These are phyloP conservation scores for Hylyphantes graminicola DNA, from an alignment of 1,140 invertebrate species.

Conservation along the genomic window DNA sequence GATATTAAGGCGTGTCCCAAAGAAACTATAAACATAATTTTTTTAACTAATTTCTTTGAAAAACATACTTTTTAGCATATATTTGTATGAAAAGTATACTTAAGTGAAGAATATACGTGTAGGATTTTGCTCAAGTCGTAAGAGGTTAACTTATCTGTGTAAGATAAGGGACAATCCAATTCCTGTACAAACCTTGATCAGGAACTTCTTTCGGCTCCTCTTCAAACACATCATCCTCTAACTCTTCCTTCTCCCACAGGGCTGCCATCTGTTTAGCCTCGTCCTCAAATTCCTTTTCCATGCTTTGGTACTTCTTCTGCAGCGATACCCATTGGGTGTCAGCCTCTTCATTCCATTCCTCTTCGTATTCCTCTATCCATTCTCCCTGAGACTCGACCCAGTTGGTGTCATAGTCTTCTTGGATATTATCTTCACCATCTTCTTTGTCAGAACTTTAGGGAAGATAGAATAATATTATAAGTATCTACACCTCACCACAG, in stretches of 20 bases:
- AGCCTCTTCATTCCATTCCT: constrained; percentile 52
- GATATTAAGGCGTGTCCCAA: too few relatives aligned
- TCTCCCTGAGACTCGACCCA: constrained; percentile 55
- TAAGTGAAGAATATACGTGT: too few relatives aligned
- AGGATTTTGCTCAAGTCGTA: too few relatives aligned
- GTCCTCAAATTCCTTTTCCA: constrained; percentile 49
- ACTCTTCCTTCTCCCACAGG: constrained; percentile 55
- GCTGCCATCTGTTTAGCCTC: constrained; percentile 54
- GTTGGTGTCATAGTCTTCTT: constrained; percentile 44
- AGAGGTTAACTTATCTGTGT: too few relatives aligned
- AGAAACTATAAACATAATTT: too few relatives aligned
- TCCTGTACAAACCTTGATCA: too few relatives aligned
- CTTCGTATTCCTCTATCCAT: constrained; percentile 58
- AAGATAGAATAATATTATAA: not conserved
- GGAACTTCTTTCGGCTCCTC: constrained; percentile 27
- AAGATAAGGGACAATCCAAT: too few relatives aligned
- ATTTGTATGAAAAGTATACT: too few relatives aligned
- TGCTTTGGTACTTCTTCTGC: constrained; percentile 43
- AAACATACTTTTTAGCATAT: too few relatives aligned
- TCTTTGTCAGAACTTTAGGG: not conserved
- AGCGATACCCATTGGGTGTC: constrained; percentile 36
- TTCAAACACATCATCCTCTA: constrained; percentile 54
- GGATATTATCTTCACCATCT: constrained; percentile 29
- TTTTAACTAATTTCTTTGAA: too few relatives aligned
- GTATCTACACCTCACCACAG: too few relatives aligned